Conservation (phyloP, 2,797 vertebrate genomes). For the Tragelaphus eurycerus region DNA sequence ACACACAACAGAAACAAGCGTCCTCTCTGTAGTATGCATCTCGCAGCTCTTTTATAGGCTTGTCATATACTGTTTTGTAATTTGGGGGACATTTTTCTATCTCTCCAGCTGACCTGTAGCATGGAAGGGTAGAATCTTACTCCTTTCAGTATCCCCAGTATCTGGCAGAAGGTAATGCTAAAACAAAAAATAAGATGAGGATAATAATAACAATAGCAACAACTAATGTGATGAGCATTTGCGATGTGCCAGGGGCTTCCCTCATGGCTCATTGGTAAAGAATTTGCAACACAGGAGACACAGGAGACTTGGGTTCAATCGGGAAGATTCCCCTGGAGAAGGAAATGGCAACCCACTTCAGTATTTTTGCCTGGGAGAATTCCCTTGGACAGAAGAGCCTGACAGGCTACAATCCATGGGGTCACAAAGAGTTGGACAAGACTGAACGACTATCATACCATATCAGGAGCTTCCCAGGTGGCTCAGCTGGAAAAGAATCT, state of each 20-base stretch:
- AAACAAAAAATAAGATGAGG: background rate
- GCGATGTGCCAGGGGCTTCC: background rate
- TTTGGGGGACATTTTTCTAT: background rate
- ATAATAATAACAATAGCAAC: background rate
- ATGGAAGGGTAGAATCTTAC: background rate
- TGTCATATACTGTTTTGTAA: background rate
- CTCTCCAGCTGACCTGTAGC: background rate
- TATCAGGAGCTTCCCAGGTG: background rate
- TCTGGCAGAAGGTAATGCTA: background rate
- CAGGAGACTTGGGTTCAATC: background rate
- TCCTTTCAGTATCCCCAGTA: background rate
- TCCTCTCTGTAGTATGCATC: background rate
- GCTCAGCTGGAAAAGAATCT: background rate
- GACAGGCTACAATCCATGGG: background rate
- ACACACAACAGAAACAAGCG: background rate
- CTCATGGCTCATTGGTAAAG: background rate
- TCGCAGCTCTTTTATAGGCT: background rate
- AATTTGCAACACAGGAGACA: background rate
- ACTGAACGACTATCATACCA: background rate
- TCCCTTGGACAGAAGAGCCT: background rate
- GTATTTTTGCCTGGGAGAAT: background rate
- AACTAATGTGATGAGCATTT: background rate
- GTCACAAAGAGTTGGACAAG: background rate
- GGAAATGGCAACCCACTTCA: background rate
- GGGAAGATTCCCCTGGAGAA: background rate